Evolutionary conservation across 2,797 vertebrate genomes (phyloP).

Genomic region (Anas capensis): DNA sequence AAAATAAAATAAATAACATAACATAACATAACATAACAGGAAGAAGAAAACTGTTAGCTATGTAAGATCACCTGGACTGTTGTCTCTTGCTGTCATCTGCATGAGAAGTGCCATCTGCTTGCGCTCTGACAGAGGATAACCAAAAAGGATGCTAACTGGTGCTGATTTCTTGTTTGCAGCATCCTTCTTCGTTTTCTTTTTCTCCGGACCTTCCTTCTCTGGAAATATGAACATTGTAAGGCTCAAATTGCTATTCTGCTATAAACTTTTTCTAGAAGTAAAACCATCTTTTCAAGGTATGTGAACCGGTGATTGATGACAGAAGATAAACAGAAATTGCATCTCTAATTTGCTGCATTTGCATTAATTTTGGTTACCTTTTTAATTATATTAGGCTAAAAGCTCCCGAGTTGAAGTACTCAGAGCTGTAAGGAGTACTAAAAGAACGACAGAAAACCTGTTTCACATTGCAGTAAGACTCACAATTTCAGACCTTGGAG

Average conservation of each 20-base stretch:
- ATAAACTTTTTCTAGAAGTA: background rate
- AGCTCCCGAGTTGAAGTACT: background rate
- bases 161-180: slow-evolving; percentile 92
- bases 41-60: background rate
- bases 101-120: slow-evolving; percentile 99
- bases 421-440: background rate
- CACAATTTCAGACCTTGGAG: background rate
- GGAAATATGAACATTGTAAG: slow-evolving; percentile 76
- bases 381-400: background rate
- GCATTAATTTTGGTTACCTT: background rate
- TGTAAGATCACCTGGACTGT: slow-evolving; percentile 92
- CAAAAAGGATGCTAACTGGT: slow-evolving; percentile 95
- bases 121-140: slow-evolving; percentile 96
- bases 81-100: slow-evolving; percentile 98
- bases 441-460: background rate
- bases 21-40: background rate
- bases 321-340: background rate
- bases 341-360: background rate
- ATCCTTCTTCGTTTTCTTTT: slow-evolving; percentile 98
- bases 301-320: background rate
- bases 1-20: too few relatives aligned
- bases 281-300: background rate
- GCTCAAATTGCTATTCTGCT: background rate
- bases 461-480: background rate
- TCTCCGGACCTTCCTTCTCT: slow-evolving; percentile 98